Evolutionary conservation across 2,888 invertebrate genomes (phyloP).

Genomic region (Protophormia terraenovae): DNA sequence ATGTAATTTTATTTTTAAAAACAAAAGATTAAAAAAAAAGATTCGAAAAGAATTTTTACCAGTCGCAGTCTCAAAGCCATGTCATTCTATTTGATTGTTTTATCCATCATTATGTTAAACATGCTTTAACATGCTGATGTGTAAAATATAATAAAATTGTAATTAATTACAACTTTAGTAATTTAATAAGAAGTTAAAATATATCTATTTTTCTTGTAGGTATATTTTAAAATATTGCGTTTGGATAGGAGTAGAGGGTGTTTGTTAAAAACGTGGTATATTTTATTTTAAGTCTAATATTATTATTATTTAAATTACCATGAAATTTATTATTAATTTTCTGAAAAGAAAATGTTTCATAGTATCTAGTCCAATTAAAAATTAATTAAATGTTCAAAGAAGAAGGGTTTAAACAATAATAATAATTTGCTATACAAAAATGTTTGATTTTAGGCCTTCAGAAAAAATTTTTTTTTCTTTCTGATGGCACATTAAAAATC

Average conservation of each 20-base stretch:
- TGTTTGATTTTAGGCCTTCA: no score
- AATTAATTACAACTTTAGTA: constrained; percentile 63
- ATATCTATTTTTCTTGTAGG: neutral
- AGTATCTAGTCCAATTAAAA: no score
- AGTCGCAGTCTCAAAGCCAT: constrained; percentile 15
- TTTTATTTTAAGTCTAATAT: neutral
- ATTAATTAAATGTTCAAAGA: no score
- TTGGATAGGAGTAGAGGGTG: neutral
- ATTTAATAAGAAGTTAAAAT: constrained; percentile 42
- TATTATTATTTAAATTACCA: no score
- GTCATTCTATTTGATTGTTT: constrained; percentile 47
- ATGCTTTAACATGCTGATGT: constrained; percentile 56
- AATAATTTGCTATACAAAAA: no score
- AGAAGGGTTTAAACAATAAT: no score
- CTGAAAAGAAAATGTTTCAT: no score
- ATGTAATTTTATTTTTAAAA: constrained; percentile 20
- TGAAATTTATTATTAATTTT: no score
- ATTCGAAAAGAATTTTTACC: neutral
- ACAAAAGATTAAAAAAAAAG: neutral
- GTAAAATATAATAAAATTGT: constrained; percentile 53
- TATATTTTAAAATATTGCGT: neutral
- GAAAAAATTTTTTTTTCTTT: no score
- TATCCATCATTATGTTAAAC: constrained; percentile 57
- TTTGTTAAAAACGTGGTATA: neutral
- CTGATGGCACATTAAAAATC: no score